A percentile compares a stretch with the other conserved stretches of the same genome.
phyloP scores from a whole-genome alignment of 2,888 invertebrate genomes.

The Xylota sylvarum region DNA sequence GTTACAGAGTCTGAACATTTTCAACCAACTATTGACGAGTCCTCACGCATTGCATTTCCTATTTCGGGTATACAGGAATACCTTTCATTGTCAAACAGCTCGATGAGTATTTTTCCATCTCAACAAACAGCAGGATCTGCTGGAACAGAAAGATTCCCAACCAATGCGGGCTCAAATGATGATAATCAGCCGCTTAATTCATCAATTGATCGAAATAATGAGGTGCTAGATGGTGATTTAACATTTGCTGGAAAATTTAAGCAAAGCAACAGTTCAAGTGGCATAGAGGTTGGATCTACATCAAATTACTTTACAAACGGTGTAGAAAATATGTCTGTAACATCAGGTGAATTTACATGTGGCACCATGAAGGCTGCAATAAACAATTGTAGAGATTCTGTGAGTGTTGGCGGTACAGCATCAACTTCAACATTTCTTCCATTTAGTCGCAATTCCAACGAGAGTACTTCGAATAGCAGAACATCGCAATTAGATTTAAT shows the following conservation, averaged over 20 bases:
- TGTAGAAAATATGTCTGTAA: conserved; percentile 31
- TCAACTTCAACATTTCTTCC: conserved; percentile 60
- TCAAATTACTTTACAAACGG: conserved; percentile 63
- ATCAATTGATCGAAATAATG: conserved; percentile 41
- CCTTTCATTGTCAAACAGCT: conserved; percentile 80
- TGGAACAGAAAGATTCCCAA: conserved; percentile 48
- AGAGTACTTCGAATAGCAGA: conserved; percentile 81
- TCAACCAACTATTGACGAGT: conserved; percentile 77
- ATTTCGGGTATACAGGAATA: conserved; percentile 77
- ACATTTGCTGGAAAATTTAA: conserved; percentile 84
- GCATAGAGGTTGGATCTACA: conserved; percentile 52
- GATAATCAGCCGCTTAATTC: conserved; percentile 44
- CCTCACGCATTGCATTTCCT: conserved; percentile 73
- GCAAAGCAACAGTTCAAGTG: conserved; percentile 76
- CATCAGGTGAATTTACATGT: conserved; percentile 37
- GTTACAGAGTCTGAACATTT: conserved; percentile 73
- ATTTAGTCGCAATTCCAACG: conserved; percentile 78
- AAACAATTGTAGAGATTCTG: conserved; percentile 55
- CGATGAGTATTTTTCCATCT: conserved; percentile 80
- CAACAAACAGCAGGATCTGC: conserved; percentile 64
- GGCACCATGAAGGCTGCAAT: conserved; percentile 42
- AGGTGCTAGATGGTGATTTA: conserved; percentile 79
- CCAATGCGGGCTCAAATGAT: conserved; percentile 32
- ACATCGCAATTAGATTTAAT: conserved; percentile 79
- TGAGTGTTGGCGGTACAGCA: conserved; percentile 23